These are phyloP conservation scores for Altica lythri DNA, from an alignment of 2,888 invertebrate genomes.

Conservation along the genomic window DNA sequence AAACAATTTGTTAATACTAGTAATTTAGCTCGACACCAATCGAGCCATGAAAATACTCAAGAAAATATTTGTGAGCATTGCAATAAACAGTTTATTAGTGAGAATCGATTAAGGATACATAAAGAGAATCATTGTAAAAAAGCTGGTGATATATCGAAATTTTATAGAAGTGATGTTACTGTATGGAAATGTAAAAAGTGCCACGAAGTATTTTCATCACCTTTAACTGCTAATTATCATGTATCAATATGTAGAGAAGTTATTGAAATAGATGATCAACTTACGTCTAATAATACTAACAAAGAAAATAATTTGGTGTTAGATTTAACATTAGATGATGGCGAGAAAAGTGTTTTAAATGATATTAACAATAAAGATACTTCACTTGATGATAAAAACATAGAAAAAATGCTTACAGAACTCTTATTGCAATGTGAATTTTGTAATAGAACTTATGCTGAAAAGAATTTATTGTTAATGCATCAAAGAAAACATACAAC, in stretches of 20 bases:
- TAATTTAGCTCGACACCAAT: constrained; percentile 55
- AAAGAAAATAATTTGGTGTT: too few species aligned
- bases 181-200: constrained; percentile 57
- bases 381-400: constrained; percentile 34
- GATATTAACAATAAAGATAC: constrained; percentile 11
- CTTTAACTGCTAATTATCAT: constrained; percentile 48
- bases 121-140: constrained; percentile 58
- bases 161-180: constrained; percentile 56
- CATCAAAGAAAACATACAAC: constrained; percentile 58
- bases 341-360: not conserved
- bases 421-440: constrained; percentile 65
- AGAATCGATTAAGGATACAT: constrained; percentile 55
- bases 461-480: constrained; percentile 57
- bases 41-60: constrained; percentile 52
- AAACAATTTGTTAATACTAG: constrained; percentile 56
- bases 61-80: constrained; percentile 56
- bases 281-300: too few species aligned
- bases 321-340: too few species aligned
- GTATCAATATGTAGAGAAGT: constrained; percentile 44
- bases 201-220: constrained; percentile 55
- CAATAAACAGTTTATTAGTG: constrained; percentile 56
- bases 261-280: constrained; percentile 22
- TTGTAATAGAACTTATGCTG: constrained; percentile 64
- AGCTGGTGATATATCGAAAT: constrained; percentile 55
- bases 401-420: constrained; percentile 55